phyloP scores from a whole-genome alignment of 37 sponge, comb jelly and placozoan species.

The Corticium candelabrum region DNA sequence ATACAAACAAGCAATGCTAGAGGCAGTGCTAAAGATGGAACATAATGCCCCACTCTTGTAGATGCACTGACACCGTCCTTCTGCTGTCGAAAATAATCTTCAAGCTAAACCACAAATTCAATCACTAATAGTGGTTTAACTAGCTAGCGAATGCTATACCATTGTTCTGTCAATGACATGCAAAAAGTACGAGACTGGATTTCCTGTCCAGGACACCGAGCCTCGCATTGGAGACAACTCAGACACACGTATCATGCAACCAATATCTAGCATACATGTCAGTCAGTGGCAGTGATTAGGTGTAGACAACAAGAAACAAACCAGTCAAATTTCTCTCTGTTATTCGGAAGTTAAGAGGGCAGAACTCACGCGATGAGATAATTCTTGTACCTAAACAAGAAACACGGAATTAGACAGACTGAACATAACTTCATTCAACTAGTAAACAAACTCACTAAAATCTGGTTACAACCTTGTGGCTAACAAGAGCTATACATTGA shows the following conservation, averaged over 20 bases:
- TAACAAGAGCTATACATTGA: too few species aligned
- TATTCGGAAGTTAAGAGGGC: slow-evolving; percentile 88
- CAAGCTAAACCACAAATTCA: neutral
- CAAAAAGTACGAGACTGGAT: slow-evolving; percentile 87
- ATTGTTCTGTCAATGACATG: slow-evolving; percentile 78
- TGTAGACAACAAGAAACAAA: slow-evolving; percentile 21
- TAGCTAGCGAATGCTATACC: slow-evolving; percentile 24
- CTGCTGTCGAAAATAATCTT: neutral
- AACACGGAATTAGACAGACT: too few species aligned
- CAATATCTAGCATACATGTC: slow-evolving; percentile 81
- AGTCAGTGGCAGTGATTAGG: too few species aligned
- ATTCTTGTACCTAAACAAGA: slow-evolving; percentile 54
- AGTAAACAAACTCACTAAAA: too few species aligned
- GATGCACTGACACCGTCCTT: too few species aligned
- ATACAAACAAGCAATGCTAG: neutral
- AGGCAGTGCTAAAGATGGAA: too few species aligned
- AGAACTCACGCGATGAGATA: slow-evolving; percentile 87
- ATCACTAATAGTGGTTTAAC: neutral
- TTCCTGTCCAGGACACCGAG: slow-evolving; percentile 88
- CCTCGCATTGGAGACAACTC: slow-evolving; percentile 75
- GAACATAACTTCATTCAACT: too few species aligned
- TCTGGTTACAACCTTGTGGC: too few species aligned
- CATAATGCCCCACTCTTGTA: too few species aligned
- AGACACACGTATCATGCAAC: slow-evolving; percentile 77
- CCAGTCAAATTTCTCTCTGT: slow-evolving; percentile 82